phyloP scores from a whole-genome alignment of 2,113 vertebrate species.

The Todiramphus chloris region DNA sequence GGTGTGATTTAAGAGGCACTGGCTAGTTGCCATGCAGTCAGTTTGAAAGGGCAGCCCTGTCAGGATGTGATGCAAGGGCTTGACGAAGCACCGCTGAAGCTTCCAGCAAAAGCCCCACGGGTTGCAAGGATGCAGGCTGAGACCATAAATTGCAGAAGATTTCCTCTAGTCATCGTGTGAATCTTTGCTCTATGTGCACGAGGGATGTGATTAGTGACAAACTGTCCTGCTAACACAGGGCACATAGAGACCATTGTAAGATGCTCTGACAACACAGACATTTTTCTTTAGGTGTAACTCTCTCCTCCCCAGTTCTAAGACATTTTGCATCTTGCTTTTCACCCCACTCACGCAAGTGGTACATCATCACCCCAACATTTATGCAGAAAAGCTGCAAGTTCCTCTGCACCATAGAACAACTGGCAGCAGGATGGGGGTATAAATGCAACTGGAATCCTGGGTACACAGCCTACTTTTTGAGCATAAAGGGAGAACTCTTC shows the following conservation, averaged over 20 bases:
- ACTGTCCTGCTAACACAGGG: background rate
- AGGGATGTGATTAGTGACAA: background rate
- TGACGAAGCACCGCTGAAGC: background rate
- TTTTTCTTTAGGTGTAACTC: background rate
- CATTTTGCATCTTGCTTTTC: background rate
- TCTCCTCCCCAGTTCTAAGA: background rate
- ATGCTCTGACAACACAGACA: background rate
- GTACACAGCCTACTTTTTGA: background rate
- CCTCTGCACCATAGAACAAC: background rate
- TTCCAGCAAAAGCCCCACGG: background rate
- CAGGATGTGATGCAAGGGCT: background rate
- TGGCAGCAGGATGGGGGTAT: background rate
- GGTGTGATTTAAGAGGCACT: background rate
- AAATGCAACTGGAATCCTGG: background rate
- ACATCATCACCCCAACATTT: background rate
- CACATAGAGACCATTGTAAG: background rate
- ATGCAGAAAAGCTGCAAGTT: background rate
- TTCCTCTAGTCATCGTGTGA: background rate
- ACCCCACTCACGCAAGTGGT: background rate
- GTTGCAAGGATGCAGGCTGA: background rate
- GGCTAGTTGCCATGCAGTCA: background rate
- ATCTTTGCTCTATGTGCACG: background rate
- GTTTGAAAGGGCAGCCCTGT: background rate
- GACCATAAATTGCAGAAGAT: background rate
- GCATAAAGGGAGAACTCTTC: background rate